Base-by-base conservation (phyloP, 2,888 invertebrate genomes). In the Trichogramma evanescens region DNA sequence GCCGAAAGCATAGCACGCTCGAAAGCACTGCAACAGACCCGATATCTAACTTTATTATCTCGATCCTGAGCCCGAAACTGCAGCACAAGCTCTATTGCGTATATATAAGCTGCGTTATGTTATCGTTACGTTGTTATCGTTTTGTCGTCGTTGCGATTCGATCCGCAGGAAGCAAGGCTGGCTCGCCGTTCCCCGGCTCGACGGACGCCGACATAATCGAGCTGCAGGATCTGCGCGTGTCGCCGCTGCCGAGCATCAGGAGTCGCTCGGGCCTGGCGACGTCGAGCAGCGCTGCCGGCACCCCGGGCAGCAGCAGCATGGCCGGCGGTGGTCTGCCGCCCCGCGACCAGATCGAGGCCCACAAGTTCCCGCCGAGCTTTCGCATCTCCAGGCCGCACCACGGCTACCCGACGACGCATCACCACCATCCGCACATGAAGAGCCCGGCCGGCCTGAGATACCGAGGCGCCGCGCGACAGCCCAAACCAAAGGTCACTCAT, bases 181-280 rank as follows among this genome's bases (percentile, higher is more conserved):
- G 69, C 54, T 74, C 76, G 6, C 72, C 74, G 42, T 76, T 74
- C 65, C 71, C 73, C 54, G 76, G 73, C 41, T 69, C 71, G 13
- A 77, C 76, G 9, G 77, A 75, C 51, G 88, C 89, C 69, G 93
- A 93, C 75, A 93, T 95, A 70, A 93, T 93, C 72, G 94, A 95
- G 73, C 83, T 95, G 57, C 89, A 94, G 73, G 95, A 95, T 74
- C 83, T 91, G 48, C 82, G 89, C 68, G 85, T 92, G 84, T 91
- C 91, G 69, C 92, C 92, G 26, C 86, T 93, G 79, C 91, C 88
- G 69, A 92, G 85, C 69, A 87, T 87, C 73, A 83, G 88, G 67
- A 86, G 70, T 72, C 83, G 76, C 72, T 82, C 73, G 54, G 84
- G 85, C 65, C 78, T 86, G 46, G 67, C 70, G 13, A 13, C 13